phyloP scores from a whole-genome alignment of 2,113 vertebrate species.

The Hystrix brachyura region DNA sequence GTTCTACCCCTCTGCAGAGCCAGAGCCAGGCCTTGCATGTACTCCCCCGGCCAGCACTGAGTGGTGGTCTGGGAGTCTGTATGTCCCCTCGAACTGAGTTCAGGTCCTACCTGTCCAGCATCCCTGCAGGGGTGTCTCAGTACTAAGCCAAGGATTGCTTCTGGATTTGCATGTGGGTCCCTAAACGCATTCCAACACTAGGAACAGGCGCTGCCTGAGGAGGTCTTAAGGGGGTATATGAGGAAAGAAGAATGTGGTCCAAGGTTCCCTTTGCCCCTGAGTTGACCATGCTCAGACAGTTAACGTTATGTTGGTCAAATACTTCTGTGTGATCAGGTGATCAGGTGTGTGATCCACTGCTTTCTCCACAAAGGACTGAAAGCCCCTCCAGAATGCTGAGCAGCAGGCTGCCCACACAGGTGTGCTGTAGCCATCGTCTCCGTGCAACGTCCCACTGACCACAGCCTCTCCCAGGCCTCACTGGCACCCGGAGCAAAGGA shows the following conservation, averaged over 20 bases:
- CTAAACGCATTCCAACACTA: not conserved
- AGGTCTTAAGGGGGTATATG: not conserved
- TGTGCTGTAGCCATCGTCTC: not conserved
- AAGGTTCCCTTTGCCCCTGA: not conserved
- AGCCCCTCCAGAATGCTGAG: constrained; percentile 37
- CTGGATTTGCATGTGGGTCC: not conserved
- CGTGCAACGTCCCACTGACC: rapidly evolving
- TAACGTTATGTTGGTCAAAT: not conserved
- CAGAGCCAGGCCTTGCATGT: not conserved
- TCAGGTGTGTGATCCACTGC: not conserved
- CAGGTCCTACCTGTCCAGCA: not conserved
- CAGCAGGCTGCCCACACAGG: not conserved
- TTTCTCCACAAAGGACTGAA: not conserved
- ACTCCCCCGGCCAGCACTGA: not conserved
- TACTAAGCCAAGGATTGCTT: not conserved
- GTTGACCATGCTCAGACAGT: not conserved
- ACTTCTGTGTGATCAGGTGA: constrained; percentile 32
- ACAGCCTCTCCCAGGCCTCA: not conserved
- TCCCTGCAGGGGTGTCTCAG: too few relatives aligned
- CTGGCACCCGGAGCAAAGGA: not conserved
- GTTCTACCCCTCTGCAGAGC: not conserved
- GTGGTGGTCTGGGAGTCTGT: too few relatives aligned
- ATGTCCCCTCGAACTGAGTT: rapidly evolving
- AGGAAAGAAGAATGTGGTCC: not conserved
- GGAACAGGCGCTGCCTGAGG: not conserved